Conservation (phyloP, 2,797 vertebrate genomes). For the Myripristis murdjan region DNA sequence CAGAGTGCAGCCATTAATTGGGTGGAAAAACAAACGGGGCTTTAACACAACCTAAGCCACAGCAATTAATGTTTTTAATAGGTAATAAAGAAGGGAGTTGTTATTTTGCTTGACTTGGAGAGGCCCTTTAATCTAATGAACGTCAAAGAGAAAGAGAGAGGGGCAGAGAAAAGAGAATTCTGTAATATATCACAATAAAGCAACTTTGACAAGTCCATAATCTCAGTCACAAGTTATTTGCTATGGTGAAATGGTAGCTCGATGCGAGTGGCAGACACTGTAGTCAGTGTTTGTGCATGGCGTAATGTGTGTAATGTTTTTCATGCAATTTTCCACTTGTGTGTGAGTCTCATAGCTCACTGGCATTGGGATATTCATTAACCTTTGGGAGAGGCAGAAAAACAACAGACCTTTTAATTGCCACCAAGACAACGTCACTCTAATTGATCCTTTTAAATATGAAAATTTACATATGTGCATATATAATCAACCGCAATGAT, state of each 20-base stretch:
- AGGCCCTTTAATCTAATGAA: conserved; percentile 66
- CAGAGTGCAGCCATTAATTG: conserved; percentile 68
- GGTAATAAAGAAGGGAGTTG: conserved; percentile 74
- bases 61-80: conserved; percentile 79
- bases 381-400: conserved; percentile 84
- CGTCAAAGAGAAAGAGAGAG: conserved; percentile 32
- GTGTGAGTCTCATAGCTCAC: conserved; percentile 65
- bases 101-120: conserved; percentile 63
- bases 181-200: conserved; percentile 81
- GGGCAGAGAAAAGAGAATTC: conserved; percentile 45
- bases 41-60: conserved; percentile 73
- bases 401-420: conserved; percentile 88
- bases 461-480: conserved; percentile 88
- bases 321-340: conserved; percentile 77
- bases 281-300: conserved; percentile 61
- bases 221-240: conserved; percentile 80
- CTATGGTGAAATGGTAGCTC: conserved; percentile 68
- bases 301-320: conserved; percentile 74
- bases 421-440: conserved; percentile 82
- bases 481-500: conserved; percentile 84
- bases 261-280: conserved; percentile 65
- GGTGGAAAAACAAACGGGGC: conserved; percentile 74
- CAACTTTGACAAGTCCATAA: conserved; percentile 81
- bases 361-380: conserved; percentile 84
- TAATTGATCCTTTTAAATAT: conserved; percentile 88